Evolutionary conservation across 2,888 invertebrate genomes (phyloP).

Genomic region (Seira ritae): DNA sequence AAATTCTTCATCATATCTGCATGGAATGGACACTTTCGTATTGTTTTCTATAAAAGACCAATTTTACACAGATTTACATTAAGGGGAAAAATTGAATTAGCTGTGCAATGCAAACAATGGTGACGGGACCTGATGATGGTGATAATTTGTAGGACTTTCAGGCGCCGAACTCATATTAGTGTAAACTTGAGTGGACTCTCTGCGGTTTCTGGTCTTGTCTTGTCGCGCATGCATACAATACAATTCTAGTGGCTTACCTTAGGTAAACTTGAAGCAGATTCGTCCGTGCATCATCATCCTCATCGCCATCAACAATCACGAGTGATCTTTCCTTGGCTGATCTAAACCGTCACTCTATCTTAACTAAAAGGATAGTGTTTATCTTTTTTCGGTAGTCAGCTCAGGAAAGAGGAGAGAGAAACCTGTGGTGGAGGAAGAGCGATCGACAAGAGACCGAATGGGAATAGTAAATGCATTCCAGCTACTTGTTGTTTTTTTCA

Average conservation of each 20-base stretch:
- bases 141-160: slow-evolving; percentile 70
- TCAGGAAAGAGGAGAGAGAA: neutral
- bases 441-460: slow-evolving; percentile 57
- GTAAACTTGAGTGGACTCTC: slow-evolving; percentile 43
- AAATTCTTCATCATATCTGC: no score
- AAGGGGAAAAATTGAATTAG: neutral
- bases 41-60: no score
- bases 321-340: slow-evolving; percentile 1
- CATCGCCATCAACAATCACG: neutral
- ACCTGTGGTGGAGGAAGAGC: slow-evolving; percentile 51
- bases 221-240: neutral
- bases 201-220: slow-evolving; percentile 3
- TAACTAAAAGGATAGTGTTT: slow-evolving; percentile 43
- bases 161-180: slow-evolving; percentile 70
- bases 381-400: slow-evolving; percentile 52
- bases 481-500: slow-evolving; percentile 60
- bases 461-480: slow-evolving; percentile 59
- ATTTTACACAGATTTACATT: no score
- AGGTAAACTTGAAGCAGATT: neutral
- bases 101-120: slow-evolving; percentile 45
- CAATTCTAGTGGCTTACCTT: neutral
- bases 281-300: slow-evolving; percentile 15
- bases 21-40: no score
- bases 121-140: slow-evolving; percentile 67
- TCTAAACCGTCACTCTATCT: neutral